phyloP scores from a whole-genome alignment of 2,888 invertebrate species.

The Metallyticus violacea region DNA sequence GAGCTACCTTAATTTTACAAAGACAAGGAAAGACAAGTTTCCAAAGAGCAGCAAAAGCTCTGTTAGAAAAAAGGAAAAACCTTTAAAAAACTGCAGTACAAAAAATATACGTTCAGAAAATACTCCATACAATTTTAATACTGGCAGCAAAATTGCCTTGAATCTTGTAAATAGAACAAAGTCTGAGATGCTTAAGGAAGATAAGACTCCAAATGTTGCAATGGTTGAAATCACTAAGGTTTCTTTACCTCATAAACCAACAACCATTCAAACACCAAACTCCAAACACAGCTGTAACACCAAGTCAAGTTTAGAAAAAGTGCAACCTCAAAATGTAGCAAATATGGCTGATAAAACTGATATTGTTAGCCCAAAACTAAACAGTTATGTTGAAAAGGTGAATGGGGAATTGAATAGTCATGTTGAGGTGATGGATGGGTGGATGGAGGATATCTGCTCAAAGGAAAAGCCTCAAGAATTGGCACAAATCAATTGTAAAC shows the following conservation, averaged over 20 bases:
- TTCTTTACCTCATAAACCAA: not conserved
- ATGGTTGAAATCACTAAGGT: not conserved
- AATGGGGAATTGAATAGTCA: too few species aligned
- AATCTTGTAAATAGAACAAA: too few species aligned
- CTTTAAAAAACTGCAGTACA: not conserved
- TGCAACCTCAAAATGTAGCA: too few species aligned
- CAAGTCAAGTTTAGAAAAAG: not conserved
- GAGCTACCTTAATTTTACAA: not conserved
- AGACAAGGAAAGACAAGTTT: not conserved
- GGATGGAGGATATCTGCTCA: not conserved
- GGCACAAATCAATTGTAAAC: not conserved
- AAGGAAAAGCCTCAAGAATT: not conserved
- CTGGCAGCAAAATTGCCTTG: not conserved
- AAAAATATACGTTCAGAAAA: not conserved
- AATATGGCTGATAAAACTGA: not conserved
- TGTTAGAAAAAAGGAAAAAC: not conserved
- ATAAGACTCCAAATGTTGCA: not conserved
- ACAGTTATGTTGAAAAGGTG: not conserved
- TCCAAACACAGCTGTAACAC: not conserved
- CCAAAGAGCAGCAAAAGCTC: not conserved
- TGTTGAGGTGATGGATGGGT: not conserved
- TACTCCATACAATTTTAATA: not conserved
- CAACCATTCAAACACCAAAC: not conserved
- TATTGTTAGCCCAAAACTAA: too few species aligned
- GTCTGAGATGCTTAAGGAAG: not conserved